These are phyloP conservation scores for Tenthredo scrophulariae DNA, from an alignment of 2,888 invertebrate species.

Conservation along the genomic window DNA sequence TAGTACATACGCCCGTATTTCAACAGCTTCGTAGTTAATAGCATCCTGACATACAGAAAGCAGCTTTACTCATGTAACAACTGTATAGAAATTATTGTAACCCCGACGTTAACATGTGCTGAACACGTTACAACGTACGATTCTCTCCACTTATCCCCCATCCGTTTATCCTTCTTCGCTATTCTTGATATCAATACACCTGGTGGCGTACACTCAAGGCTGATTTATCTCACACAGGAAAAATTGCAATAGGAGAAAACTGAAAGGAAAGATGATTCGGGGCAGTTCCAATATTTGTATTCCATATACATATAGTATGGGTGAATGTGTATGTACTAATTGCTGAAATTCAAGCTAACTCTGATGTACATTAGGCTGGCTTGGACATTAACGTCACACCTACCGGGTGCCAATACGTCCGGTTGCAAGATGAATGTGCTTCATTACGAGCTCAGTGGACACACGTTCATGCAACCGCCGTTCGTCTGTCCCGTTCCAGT, in stretches of 20 bases:
- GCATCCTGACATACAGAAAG: slow-evolving; percentile 13
- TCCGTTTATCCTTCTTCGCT: background rate
- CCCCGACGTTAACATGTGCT: slow-evolving; percentile 39
- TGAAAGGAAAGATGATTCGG: background rate
- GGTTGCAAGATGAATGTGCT: slow-evolving; percentile 53
- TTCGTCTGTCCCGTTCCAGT: slow-evolving; percentile 52
- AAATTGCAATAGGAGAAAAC: background rate
- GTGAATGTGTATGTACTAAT: background rate
- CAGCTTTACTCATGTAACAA: slow-evolving; percentile 18
- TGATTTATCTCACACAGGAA: background rate
- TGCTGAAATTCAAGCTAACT: slow-evolving; percentile 8
- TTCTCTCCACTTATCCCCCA: background rate
- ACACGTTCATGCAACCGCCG: slow-evolving; percentile 40
- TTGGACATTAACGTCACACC: slow-evolving; percentile 55
- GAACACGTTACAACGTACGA: slow-evolving; percentile 30
- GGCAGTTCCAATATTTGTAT: background rate
- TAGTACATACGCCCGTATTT: slow-evolving; percentile 26
- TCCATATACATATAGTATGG: background rate
- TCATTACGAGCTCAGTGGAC: slow-evolving; percentile 52
- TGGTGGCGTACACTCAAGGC: background rate
- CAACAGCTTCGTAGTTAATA: slow-evolving; percentile 30
- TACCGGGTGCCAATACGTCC: slow-evolving; percentile 55
- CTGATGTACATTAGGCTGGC: slow-evolving; percentile 20
- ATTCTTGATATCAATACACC: background rate
- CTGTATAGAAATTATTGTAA: slow-evolving; percentile 37